Conservation (phyloP, 2,888 invertebrate genomes). For the Epistrophe grossulariae region DNA sequence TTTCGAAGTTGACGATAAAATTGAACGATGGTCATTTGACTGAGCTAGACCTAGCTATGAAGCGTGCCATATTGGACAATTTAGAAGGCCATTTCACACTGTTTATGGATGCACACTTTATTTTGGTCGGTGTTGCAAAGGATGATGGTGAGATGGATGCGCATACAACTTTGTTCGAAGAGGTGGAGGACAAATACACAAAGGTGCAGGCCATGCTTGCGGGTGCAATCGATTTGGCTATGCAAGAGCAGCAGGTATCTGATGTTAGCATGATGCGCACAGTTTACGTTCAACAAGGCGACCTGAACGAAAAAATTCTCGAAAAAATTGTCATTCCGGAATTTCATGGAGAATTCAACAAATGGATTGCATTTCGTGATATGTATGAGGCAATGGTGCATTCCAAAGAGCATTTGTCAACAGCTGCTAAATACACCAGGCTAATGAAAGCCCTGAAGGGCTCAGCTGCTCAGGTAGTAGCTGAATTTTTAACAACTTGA, state of each 20-base stretch:
- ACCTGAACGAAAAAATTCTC: constrained; percentile 13
- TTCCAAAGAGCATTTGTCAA: constrained; percentile 28
- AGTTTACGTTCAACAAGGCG: background rate
- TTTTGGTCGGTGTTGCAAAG: constrained; percentile 14
- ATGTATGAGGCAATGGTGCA: constrained; percentile 41
- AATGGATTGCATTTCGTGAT: constrained; percentile 3
- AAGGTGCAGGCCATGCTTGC: constrained; percentile 26
- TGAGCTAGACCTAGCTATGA: constrained; percentile 8
- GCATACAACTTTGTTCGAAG: background rate
- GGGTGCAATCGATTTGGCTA: constrained; percentile 7
- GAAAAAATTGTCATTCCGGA: constrained; percentile 40
- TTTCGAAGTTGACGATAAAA: constrained; percentile 2
- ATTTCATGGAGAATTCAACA: constrained; percentile 33
- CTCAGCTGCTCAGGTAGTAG: constrained; percentile 43
- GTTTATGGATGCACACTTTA: constrained; percentile 39
- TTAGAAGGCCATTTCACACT: constrained; percentile 24
- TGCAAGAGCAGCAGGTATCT: background rate
- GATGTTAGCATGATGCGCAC: background rate
- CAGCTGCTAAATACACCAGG: constrained; percentile 40
- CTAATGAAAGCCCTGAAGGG: constrained; percentile 39
- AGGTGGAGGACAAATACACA: background rate
- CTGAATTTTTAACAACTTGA: constrained; percentile 47
- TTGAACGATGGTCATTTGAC: constrained; percentile 16
- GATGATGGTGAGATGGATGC: background rate
- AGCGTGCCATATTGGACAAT: constrained; percentile 36